phyloP scores from a whole-genome alignment of 2,113 vertebrate species.

The Xenopus tropicalis region DNA sequence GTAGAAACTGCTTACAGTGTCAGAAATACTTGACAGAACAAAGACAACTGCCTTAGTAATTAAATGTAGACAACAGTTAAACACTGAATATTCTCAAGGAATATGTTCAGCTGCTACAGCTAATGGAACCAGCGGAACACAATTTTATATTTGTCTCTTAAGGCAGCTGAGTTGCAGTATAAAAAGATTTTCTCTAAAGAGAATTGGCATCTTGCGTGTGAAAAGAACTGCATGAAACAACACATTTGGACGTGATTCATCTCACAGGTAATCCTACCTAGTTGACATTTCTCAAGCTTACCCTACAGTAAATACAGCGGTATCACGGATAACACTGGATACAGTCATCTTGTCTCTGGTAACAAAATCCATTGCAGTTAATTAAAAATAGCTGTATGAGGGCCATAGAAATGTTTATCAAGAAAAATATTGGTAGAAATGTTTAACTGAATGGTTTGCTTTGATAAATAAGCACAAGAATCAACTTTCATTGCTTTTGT shows the following conservation, averaged over 20 bases:
- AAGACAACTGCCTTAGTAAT: conserved; percentile 5
- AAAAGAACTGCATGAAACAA: conserved; percentile 1
- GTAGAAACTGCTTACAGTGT: neutral
- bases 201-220: neutral
- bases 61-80: conserved; percentile 4
- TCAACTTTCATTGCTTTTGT: no score
- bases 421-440: no score
- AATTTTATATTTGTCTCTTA: neutral
- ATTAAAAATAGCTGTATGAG: no score
- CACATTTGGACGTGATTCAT: neutral
- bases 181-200: conserved; percentile 1
- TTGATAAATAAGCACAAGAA: no score
- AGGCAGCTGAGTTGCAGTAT: conserved; percentile 4
- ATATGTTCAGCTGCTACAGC: neutral
- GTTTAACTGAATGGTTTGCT: no score
- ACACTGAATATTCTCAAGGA: neutral
- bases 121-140: conserved; percentile 2
- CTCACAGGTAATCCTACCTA: neutral
- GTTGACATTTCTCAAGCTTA: neutral
- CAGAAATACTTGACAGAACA: neutral
- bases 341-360: no score
- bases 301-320: no score
- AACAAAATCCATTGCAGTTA: no score
- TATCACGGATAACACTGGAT: no score
- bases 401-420: no score